phyloP scores from a whole-genome alignment of 2,888 invertebrate genomes.

The Myopa tessellatipennis region DNA sequence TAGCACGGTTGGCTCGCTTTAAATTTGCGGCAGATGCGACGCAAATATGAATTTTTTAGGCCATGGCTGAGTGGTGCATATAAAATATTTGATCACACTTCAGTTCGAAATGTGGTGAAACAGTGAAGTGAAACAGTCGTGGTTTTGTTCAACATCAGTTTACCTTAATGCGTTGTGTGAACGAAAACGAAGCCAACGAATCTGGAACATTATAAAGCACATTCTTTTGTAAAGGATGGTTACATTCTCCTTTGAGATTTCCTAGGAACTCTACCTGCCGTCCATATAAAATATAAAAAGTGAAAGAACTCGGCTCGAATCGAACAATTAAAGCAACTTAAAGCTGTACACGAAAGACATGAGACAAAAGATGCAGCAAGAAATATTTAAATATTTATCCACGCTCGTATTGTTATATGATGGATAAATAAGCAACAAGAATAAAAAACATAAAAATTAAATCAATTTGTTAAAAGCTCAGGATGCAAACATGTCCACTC shows the following conservation, averaged over 20 bases:
- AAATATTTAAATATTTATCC: background rate
- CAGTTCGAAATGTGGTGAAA: slow-evolving; percentile 7
- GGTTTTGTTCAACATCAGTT: background rate
- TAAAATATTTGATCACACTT: slow-evolving; percentile 24
- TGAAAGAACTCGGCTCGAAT: no score
- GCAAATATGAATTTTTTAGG: slow-evolving; percentile 29
- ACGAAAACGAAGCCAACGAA: no score
- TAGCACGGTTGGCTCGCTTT: slow-evolving; percentile 20
- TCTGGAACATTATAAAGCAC: no score
- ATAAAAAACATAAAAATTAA: background rate
- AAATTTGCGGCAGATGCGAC: slow-evolving; percentile 27
- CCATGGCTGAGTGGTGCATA: slow-evolving; percentile 20
- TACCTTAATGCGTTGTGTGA: no score
- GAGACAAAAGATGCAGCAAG: no score
- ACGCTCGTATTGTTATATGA: background rate
- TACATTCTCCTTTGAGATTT: no score
- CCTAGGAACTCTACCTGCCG: no score
- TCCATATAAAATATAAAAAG: no score
- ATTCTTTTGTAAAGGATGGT: no score
- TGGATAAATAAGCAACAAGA: background rate
- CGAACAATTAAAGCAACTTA: no score
- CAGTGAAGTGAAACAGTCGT: background rate
- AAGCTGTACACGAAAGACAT: no score
- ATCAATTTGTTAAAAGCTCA: slow-evolving; percentile 8
- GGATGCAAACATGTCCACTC: background rate